Base-by-base conservation (phyloP, 2,888 invertebrate genomes). In the Mellilla xanthometata region DNA sequence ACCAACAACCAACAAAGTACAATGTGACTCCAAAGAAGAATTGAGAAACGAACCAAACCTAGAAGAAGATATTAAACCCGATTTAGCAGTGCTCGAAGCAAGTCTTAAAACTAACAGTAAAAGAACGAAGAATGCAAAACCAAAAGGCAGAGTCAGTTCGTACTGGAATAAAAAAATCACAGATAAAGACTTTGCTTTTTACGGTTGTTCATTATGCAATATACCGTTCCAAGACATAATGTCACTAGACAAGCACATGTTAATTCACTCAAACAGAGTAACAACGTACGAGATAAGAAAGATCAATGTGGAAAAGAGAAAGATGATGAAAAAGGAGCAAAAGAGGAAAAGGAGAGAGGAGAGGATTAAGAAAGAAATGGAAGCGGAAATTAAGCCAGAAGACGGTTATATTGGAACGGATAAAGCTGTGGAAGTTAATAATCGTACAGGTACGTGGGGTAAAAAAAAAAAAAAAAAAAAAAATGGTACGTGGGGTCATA, bases 371-470 rank as follows among this genome's bases (percentile, higher is more conserved):
- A 62, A 60, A 0, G 62, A 66, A 0, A 3, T 53, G 0, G 76
- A 76, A 0, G 26, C 83, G 1, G 88, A 88, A 41, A 84, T 86
- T 0, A 87, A 87, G 49, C 86, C 87, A 0, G 87, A 87, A 60
- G 87, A 86, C 0, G 87, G 87, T 0, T 87, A 83, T 24, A 87
- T 87, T 19, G 87, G 87, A 3, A 77, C 64, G 1, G 81, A 81
- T 19, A 79, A 66, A 41, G 75, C 80, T 0, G 23, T 58, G 0
- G 76, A 83, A 4, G 24, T 24, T 24, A 19, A 12, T n/a, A 19
- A 27, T 9, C 10, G 6, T 1, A 19, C 15, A 19, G 15, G 15
- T 19, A 19, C 6, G 15, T 19, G 15, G 3, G 1, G 6, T 19
- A 5, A 5, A 6, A 19, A 19, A 5, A 5, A 19, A n/a, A n/a